Conservation (phyloP, 2,797 vertebrate genomes). For the Austrolebias charrua region DNA sequence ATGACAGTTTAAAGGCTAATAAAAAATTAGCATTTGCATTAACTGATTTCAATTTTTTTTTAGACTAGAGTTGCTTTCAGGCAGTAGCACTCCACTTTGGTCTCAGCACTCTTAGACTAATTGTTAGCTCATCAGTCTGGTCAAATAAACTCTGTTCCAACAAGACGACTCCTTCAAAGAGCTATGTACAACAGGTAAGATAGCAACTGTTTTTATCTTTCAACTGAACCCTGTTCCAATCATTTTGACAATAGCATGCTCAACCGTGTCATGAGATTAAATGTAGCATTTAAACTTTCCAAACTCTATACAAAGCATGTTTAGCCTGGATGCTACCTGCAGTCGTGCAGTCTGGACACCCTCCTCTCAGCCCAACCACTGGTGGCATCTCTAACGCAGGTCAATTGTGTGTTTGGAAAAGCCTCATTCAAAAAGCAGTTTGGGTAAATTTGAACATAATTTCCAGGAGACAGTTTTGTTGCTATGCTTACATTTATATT, state of each 20-base stretch:
- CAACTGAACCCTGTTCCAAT: too few species aligned
- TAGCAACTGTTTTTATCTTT: too few species aligned
- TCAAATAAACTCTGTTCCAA: too few species aligned
- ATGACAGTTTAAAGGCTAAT: too few species aligned
- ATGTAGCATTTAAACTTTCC: not conserved
- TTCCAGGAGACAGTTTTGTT: not conserved
- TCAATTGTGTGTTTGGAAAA: constrained; percentile 1
- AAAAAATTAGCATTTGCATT: too few species aligned
- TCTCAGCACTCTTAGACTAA: too few species aligned
- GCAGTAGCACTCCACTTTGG: too few species aligned
- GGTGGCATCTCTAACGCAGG: not conserved
- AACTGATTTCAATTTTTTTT: too few species aligned
- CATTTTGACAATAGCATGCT: not conserved
- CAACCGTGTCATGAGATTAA: not conserved
- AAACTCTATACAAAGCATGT: not conserved
- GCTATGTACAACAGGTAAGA: too few species aligned
- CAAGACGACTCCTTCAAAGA: too few species aligned
- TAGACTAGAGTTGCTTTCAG: too few species aligned
- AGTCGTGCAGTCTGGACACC: not conserved
- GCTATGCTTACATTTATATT: constrained; percentile 35
- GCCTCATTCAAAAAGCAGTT: constrained; percentile 11
- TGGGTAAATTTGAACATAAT: constrained; percentile 10
- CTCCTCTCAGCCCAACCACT: not conserved
- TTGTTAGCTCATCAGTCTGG: too few species aligned
- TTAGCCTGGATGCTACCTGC: not conserved